These are phyloP conservation scores for Aurelia aurita complex sp. Pacific DNA, from an alignment of 30 jellyfish, hydroid and myxozoan species.

Conservation along the genomic window DNA sequence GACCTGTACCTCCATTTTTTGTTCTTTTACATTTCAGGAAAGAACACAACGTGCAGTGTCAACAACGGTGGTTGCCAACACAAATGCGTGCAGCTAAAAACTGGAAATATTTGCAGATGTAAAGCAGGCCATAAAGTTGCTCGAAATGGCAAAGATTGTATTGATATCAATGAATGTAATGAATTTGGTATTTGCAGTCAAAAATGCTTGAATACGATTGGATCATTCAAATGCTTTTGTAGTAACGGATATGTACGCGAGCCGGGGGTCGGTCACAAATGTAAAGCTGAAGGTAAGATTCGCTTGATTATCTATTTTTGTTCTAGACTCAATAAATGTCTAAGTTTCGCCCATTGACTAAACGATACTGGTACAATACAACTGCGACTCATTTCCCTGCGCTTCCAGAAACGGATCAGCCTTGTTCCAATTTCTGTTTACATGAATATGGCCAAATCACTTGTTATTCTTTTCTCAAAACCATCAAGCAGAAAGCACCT, in stretches of 20 bases:
- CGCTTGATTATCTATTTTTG: neutral
- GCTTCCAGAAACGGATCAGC: too few species aligned
- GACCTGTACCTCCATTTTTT: too few species aligned
- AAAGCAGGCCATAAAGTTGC: constrained; percentile 65
- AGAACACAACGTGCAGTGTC: constrained; percentile 34
- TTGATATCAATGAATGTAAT: constrained; percentile 86
- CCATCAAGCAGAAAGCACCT: too few species aligned
- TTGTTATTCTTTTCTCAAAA: too few species aligned
- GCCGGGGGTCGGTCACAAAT: constrained; percentile 24
- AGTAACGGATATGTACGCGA: constrained; percentile 73
- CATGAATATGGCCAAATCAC: too few species aligned
- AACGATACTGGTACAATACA: too few species aligned
- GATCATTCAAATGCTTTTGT: constrained; percentile 91
- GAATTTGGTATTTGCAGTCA: constrained; percentile 87
- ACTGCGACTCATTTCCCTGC: too few species aligned
- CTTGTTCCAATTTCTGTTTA: too few species aligned
- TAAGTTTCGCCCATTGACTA: too few species aligned
- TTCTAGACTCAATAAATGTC: too few species aligned
- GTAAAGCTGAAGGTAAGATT: constrained; percentile 83
- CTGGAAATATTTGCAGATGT: constrained; percentile 85
- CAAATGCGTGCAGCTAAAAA: constrained; percentile 68
- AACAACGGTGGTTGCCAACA: constrained; percentile 83
- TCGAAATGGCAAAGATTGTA: constrained; percentile 65
- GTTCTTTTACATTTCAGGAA: neutral
- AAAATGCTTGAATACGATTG: constrained; percentile 66